Base-by-base conservation (phyloP, 64 coral and sea anemone species). In the Porites australiensis region DNA sequence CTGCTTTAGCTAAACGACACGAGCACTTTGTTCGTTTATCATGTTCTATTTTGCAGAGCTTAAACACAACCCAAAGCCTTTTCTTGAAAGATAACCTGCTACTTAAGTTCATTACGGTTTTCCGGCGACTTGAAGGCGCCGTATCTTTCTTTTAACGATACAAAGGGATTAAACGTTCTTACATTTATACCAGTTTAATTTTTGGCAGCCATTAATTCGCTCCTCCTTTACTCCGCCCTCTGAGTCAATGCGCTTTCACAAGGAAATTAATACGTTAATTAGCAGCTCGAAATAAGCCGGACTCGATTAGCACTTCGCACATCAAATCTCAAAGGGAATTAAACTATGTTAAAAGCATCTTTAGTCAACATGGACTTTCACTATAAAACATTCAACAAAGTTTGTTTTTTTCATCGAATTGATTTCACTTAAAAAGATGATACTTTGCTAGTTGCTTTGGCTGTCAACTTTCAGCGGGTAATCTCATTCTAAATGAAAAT, bases 311-410 rank as follows among this genome's bases (percentile, higher is more conserved):
- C 7, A 50, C 45, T 67, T 83, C 63, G 45, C 60, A 68, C 43
- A 50, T 67, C 81, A 83, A 68, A 83, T 83, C 81, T 64, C 81
- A 67, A 66, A 66, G 79, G 60, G 58, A 82, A 55, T 77, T 77
- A 7, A 77, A 77, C 16, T 77, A 64, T 64, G 44, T 67, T 83
- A 83, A 52, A 21, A 68, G 81, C 60, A 67, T 83, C 63, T 20
- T 5, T 10, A 45, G 78, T 62, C 60, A 62, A 63, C 43, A 82
- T 48, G 61, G 14, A 65, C 13, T 14, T 47, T 65, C 9, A 64
- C 65, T 64, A 64, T 37, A 37, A 37, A 37, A 37, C 79, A 65
- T 82, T 48, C 79, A 82, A 64, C 58, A 64, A 18, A 46, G 15
- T 49, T 50, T 64, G 15, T 18, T 47, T 81, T 72, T 44, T 20